phyloP scores from a whole-genome alignment of 2,797 vertebrate genomes.

The Peromyscus melanophrys region DNA sequence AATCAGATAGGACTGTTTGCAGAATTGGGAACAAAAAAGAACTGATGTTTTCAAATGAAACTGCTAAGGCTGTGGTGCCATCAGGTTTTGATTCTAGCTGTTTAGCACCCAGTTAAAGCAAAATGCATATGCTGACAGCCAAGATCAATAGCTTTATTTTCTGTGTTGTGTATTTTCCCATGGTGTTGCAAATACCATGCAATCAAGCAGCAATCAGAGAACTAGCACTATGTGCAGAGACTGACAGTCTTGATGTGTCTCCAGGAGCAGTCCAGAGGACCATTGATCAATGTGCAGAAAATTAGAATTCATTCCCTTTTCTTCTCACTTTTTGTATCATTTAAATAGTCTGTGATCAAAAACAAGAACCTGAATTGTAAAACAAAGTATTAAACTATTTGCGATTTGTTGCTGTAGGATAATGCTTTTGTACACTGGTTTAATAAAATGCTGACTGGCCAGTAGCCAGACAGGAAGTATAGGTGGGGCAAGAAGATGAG shows the following conservation, averaged over 20 bases:
- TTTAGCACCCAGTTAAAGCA: constrained; percentile 78
- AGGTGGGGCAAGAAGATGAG: too few relatives aligned
- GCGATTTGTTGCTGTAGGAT: too few relatives aligned
- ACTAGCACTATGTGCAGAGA: constrained; percentile 29
- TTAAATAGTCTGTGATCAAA: neutral
- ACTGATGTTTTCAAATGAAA: constrained; percentile 74
- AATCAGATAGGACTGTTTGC: constrained; percentile 47
- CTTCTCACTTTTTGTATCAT: neutral
- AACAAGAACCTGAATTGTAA: neutral
- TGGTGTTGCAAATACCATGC: constrained; percentile 44
- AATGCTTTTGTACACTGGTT: too few relatives aligned
- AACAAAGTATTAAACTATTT: neutral
- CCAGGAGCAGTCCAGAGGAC: neutral
- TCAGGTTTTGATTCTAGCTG: constrained; percentile 71
- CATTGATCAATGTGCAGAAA: neutral
- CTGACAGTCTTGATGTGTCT: neutral
- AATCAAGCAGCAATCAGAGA: constrained; percentile 69
- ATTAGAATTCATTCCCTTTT: constrained; percentile 29
- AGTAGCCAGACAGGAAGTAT: too few relatives aligned
- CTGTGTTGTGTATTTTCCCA: constrained; percentile 70
- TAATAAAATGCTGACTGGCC: too few relatives aligned
- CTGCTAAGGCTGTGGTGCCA: constrained; percentile 40
- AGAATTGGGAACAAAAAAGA: neutral
- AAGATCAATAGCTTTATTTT: constrained; percentile 81
- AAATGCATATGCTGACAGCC: constrained; percentile 69